Base-by-base conservation (phyloP, 2,113 vertebrate genomes). In the Ceuthmochares aereus region DNA sequence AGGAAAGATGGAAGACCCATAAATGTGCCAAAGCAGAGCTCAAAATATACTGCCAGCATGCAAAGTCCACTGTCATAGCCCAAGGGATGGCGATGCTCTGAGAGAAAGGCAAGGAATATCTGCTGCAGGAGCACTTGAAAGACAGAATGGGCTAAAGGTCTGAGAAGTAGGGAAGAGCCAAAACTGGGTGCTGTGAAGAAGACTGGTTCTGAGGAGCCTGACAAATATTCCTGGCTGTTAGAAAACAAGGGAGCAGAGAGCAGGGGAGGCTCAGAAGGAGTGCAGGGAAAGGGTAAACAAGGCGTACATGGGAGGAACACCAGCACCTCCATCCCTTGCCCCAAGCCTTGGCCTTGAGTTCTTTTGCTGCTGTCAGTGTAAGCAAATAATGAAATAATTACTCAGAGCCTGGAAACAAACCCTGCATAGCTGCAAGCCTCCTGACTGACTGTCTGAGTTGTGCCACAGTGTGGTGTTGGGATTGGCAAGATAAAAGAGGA, bases 181-280 rank as follows among this genome's bases (percentile, higher is more conserved):
- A 64, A 87, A 43, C n/a, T 34, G 2, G 3, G 11, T 67, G 29
- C 37, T 82, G 7, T 79, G 82, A 85, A 62, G 54, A 76, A 77
- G 14, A 21, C 36, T 43, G 32, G 15, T 20, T 67, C 42, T 45
- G 11, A 68, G 34, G 12, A 82, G 7, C 42, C 32, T 67, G 34
- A 40, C 13, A 56, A 63, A 19, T 58, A 52, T 30, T 88, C 13
- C 32, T 7, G 8, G 7, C 40, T 85, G 26, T 78, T 42, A 62
- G 73, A 45, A 32, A 17, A 67, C 0, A 0, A 67, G 32, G 40
- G 42, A 67, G 7, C 0, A 2, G 15, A 36, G 4, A 8, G 21
- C 32, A 34, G 8, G 10, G 4, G 14, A 70, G 8, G 9, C 42
- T 63, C 23, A 25, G 2, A 1, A n/a, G n/a, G 30, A 14, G 3